phyloP scores from a whole-genome alignment of 2,113 vertebrate species.

The Lamprologus speciosus region DNA sequence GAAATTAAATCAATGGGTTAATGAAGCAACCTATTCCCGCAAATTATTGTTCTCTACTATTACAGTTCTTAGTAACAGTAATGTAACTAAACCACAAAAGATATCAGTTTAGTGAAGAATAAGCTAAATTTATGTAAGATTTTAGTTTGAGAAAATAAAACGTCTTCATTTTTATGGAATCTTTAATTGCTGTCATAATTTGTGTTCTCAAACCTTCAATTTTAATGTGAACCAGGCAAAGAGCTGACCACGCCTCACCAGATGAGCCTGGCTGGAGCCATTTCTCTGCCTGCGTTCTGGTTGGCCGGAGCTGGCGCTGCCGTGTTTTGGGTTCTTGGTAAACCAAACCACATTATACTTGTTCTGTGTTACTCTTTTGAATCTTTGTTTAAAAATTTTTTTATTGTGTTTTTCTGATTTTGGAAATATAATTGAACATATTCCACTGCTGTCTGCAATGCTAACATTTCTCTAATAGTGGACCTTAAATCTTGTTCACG shows the following conservation, averaged over 20 bases:
- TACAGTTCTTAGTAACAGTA: not conserved
- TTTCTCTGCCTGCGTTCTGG: slow-evolving; percentile 90
- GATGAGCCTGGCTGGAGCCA: slow-evolving; percentile 75
- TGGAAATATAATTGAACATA: not conserved
- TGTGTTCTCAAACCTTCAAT: not conserved
- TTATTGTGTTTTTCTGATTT: not conserved
- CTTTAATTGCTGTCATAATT: not conserved
- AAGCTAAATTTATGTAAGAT: not conserved
- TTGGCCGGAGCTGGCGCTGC: slow-evolving; percentile 84
- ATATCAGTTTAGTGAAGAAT: not conserved
- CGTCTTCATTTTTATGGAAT: not conserved
- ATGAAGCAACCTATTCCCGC: not conserved
- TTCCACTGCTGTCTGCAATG: not conserved
- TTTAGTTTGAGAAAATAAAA: not conserved
- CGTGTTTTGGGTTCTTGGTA: slow-evolving; percentile 89
- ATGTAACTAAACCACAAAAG: not conserved
- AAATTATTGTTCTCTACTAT: not conserved
- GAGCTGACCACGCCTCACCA: slow-evolving; percentile 81
- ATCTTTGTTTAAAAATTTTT: rapidly evolving
- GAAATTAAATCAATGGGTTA: not conserved
- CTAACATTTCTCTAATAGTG: not conserved
- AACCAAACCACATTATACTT: slow-evolving; percentile 21
- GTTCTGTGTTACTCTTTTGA: not conserved
- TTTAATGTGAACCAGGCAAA: slow-evolving; percentile 64
- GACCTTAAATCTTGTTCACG: not conserved